These are phyloP conservation scores for Cepaea nemoralis DNA, from an alignment of 1,140 invertebrate genomes.

Conservation along the genomic window DNA sequence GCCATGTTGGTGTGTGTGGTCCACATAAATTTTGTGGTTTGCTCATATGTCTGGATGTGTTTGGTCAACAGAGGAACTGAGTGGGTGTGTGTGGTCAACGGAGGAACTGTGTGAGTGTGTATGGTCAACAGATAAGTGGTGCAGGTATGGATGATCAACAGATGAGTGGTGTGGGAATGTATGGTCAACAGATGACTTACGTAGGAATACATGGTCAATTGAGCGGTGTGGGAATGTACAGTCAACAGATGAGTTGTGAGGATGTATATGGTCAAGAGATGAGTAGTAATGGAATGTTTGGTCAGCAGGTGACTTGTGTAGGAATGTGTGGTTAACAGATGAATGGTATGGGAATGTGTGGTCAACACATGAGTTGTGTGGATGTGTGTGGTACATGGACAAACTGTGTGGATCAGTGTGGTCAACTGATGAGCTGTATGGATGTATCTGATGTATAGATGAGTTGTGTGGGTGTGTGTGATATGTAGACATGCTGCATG, in stretches of 20 bases:
- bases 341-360: not conserved
- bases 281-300: not conserved
- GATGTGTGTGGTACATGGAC: no score
- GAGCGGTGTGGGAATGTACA: not conserved
- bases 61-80: no score
- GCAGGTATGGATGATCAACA: not conserved
- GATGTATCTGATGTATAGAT: no score
- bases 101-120: not conserved
- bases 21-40: no score
- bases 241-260: not conserved
- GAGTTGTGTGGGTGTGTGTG: no score
- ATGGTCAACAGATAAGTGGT: not conserved
- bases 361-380: not conserved
- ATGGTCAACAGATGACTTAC: not conserved
- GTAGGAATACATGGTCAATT: not conserved
- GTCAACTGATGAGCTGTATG: no score
- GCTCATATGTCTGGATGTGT: no score
- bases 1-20: no score
- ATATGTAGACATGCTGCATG: not conserved
- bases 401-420: no score
- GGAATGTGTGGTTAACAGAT: not conserved
- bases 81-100: no score
- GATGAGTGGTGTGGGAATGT: not conserved
- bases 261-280: not conserved
- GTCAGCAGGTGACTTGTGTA: not conserved